These are phyloP conservation scores for Dromas ardeola DNA, from an alignment of 2,113 vertebrate species.

Conservation along the genomic window DNA sequence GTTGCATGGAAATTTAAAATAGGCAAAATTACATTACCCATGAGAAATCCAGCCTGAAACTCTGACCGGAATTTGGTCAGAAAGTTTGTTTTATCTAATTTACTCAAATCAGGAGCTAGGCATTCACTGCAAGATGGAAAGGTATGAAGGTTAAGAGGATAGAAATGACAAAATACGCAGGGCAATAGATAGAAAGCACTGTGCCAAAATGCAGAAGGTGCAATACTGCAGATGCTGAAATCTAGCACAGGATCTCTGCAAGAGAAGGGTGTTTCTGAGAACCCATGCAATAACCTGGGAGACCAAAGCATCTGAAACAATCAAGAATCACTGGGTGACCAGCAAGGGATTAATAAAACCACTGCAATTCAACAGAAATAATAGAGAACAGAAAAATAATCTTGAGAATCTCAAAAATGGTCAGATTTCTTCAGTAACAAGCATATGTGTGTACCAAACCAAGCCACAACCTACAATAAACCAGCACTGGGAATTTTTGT, in stretches of 20 bases:
- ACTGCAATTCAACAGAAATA: background rate
- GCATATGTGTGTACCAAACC: background rate
- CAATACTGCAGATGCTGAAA: background rate
- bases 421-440: background rate
- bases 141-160: background rate
- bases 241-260: background rate
- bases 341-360: background rate
- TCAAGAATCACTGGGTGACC: background rate
- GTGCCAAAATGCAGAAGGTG: background rate
- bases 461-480: background rate
- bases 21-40: slow-evolving; percentile 24
- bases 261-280: background rate
- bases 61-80: slow-evolving; percentile 14
- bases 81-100: slow-evolving; percentile 13
- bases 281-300: background rate
- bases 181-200: background rate
- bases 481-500: background rate
- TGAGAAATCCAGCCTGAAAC: slow-evolving; percentile 17
- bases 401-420: background rate
- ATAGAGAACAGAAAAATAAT: background rate
- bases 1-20: background rate
- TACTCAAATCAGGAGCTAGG: background rate
- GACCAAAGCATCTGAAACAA: background rate
- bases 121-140: background rate
- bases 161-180: background rate